Conservation (phyloP, 2,888 invertebrate genomes). For the Aphodius sticticus region DNA sequence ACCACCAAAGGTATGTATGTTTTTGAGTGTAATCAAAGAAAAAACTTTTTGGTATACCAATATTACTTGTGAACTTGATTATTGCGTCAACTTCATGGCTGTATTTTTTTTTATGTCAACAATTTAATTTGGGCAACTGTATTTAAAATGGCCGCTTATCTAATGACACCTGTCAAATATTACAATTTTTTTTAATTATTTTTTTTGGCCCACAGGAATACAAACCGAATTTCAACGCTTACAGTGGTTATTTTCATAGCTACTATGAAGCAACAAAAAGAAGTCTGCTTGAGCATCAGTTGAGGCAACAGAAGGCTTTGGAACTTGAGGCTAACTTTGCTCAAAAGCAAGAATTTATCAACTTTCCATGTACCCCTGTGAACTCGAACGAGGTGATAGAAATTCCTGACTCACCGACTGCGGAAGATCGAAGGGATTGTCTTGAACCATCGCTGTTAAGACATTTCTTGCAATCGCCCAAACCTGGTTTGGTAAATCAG, state of each 20-base stretch:
- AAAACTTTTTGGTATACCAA: no score
- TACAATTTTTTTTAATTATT: neutral
- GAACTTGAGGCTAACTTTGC: neutral
- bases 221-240: neutral
- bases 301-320: neutral
- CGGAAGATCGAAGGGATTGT: neutral
- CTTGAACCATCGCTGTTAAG: neutral
- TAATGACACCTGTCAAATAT: neutral
- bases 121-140: neutral
- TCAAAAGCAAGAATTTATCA: neutral
- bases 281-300: neutral
- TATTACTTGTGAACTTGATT: no score
- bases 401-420: neutral
- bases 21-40: neutral
- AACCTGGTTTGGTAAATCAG: neutral
- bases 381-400: neutral
- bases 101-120: neutral
- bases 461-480: neutral
- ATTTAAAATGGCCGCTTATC: neutral
- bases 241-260: neutral
- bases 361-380: neutral
- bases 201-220: neutral
- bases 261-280: neutral
- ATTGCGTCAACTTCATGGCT: no score
- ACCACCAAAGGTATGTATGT: neutral